Evolutionary conservation across 2,888 invertebrate genomes (phyloP).

Genomic region (Epinotia nisella): DNA sequence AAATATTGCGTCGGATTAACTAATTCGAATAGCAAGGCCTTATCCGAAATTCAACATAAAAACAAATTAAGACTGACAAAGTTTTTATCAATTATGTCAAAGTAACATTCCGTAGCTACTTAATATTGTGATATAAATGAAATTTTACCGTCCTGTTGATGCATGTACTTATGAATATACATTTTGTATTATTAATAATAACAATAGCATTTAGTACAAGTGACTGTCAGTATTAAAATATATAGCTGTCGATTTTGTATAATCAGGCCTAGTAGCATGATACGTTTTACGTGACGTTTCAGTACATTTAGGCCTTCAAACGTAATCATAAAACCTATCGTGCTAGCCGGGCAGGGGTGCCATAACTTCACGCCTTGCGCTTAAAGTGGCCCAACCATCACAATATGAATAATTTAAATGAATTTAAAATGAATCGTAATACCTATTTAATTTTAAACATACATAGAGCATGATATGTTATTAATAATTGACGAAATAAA

Average conservation of each 20-base stretch:
- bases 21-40: slow-evolving; percentile 15
- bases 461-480: not conserved
- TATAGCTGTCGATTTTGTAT: slow-evolving; percentile 54
- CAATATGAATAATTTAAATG: not conserved
- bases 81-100: slow-evolving; percentile 12
- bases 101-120: slow-evolving; percentile 40
- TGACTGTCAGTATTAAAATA: slow-evolving; percentile 67
- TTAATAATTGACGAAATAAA: not conserved
- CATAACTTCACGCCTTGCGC: slow-evolving; percentile 55
- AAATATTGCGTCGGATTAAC: slow-evolving; percentile 9
- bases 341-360: slow-evolving; percentile 54
- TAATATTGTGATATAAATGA: slow-evolving; percentile 49
- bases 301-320: too few relatives aligned
- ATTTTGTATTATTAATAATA: slow-evolving; percentile 45
- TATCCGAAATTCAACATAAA: not conserved
- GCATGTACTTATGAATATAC: slow-evolving; percentile 36
- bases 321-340: too few relatives aligned
- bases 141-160: slow-evolving; percentile 60
- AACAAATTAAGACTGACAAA: slow-evolving; percentile 37
- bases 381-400: not conserved
- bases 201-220: slow-evolving; percentile 61
- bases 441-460: not conserved
- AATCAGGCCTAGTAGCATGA: slow-evolving; percentile 37
- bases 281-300: too few relatives aligned
- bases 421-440: not conserved